A percentile compares a stretch with the other conserved stretches of the same genome.
Evolutionary conservation across 2,888 invertebrate species (phyloP).

Genomic region (Pyrgus malvae): DNA sequence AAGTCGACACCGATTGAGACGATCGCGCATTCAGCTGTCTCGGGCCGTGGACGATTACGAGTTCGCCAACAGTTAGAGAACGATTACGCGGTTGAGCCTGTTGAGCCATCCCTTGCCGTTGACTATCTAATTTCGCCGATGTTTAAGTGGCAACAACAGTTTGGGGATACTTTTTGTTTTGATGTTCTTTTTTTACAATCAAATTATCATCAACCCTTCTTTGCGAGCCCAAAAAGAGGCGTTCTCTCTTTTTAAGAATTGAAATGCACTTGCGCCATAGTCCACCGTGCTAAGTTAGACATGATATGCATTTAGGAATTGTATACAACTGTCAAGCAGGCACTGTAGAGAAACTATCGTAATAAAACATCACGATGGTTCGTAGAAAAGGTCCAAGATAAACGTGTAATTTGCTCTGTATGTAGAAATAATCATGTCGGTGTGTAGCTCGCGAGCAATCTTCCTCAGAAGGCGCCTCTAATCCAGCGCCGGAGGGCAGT

Average conservation of each 20-base stretch:
- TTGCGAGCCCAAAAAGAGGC: too few relatives aligned
- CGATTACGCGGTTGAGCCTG: slow-evolving; percentile 58
- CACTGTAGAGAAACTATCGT: too few relatives aligned
- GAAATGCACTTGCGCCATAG: too few relatives aligned
- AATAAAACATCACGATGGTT: too few relatives aligned
- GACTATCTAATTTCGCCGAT: slow-evolving; percentile 33
- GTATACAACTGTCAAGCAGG: too few relatives aligned
- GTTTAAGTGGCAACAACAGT: slow-evolving; percentile 4
- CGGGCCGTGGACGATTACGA: slow-evolving; percentile 67
- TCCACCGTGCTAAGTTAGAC: too few relatives aligned
- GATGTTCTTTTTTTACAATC: background rate
- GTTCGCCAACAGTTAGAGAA: slow-evolving; percentile 59
- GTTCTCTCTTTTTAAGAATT: too few relatives aligned
- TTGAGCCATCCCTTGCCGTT: slow-evolving; percentile 42
- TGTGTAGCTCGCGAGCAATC: slow-evolving; percentile 64
- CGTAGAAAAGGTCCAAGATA: too few relatives aligned
- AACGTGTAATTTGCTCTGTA: too few relatives aligned
- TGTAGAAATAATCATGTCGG: slow-evolving; percentile 35
- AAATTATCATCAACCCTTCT: too few relatives aligned
- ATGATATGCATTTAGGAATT: too few relatives aligned
- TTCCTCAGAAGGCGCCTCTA: slow-evolving; percentile 62
- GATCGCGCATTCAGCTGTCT: slow-evolving; percentile 56
- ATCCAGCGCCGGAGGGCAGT: slow-evolving; percentile 76
- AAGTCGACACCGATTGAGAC: slow-evolving; percentile 74
- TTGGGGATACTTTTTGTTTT: background rate